These are phyloP conservation scores for Onychomys leucogaster DNA, from an alignment of 2,797 vertebrate species.

Conservation along the genomic window DNA sequence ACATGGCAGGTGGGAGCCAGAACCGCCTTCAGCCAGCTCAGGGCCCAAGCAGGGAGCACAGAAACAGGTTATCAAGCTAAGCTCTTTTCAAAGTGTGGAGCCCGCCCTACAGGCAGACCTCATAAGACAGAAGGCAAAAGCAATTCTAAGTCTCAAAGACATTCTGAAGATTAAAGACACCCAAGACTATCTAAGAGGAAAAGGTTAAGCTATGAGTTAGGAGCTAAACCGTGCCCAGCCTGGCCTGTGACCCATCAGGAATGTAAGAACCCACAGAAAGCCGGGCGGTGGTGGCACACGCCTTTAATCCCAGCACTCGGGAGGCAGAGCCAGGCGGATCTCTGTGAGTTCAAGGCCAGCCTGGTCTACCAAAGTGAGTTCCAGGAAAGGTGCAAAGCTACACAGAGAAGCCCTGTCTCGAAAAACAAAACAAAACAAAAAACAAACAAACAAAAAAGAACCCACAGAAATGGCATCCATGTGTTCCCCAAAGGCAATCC, in stretches of 20 bases:
- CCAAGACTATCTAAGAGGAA: neutral
- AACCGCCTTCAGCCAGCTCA: neutral
- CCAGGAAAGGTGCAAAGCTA: no score
- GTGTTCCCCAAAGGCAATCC: neutral
- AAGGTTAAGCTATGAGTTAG: neutral
- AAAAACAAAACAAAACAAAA: no score
- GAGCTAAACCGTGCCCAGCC: neutral
- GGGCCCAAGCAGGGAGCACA: neutral
- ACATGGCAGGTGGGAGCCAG: constrained; percentile 35
- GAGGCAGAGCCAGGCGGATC: no score
- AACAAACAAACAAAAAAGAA: no score
- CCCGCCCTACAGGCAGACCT: neutral
- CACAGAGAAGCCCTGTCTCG: no score
- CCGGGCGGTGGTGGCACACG: no score
- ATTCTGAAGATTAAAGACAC: constrained; percentile 23
- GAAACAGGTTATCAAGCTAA: neutral
- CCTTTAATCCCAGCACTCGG: no score
- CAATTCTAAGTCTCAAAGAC: neutral
- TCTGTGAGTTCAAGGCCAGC: no score
- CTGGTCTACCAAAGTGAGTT: no score
- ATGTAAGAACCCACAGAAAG: neutral
- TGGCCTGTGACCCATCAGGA: neutral
- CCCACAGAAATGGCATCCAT: neutral
- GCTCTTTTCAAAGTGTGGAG: neutral
- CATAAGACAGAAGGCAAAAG: neutral